Evolutionary conservation across 2,888 invertebrate species (phyloP), one percentile per base, ranked within the genome.

Genomic region (Cantharis flavilabris): DNA sequence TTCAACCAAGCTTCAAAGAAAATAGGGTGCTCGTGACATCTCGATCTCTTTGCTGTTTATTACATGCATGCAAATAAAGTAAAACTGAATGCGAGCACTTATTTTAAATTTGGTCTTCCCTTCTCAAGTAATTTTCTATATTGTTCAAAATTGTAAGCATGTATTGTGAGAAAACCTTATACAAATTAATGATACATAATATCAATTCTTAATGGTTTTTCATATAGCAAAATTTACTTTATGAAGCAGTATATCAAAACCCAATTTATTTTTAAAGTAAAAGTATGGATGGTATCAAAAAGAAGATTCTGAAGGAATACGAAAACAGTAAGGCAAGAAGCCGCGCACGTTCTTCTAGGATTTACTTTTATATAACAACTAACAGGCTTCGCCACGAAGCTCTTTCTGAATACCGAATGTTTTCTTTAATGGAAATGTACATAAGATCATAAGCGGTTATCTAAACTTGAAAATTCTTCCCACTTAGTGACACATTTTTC

Each of bases 351-450:
- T 82, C 84, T 84, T 81, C 82, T 82, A 85, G 87, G 87, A 87
- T 87, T 87, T 87, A 86, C 86, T 87, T 87, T 87, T 86, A 86
- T 87, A 86, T 86, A 86, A 87, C 86, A 87, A 87, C 86, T 86
- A 87, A 87, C 87, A 86, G 87, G 86, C 84, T 84, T 83, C 84
- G 85, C 84, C 85, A 83, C 84, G 86, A 85, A 83, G 85, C 86
- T 84, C 84, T 83, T 82, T 80, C 81, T 84, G 86, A 86, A 86
- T 87, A 87, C 86, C 85, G 86, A 87, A 86, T 85, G 84, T 84
- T 84, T 84, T 82, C 84, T 83, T 86, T 87, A 86, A 87, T 87
- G 87, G 86, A 86, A 87, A 86, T 86, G 86, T 87, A 87, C 86
- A 87, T 86, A 86, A 86, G 85, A 85, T 85, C 84, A 85, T 86